These are phyloP conservation scores for Oophaga sylvatica DNA, from an alignment of 2,797 vertebrate genomes.

Conservation along the genomic window DNA sequence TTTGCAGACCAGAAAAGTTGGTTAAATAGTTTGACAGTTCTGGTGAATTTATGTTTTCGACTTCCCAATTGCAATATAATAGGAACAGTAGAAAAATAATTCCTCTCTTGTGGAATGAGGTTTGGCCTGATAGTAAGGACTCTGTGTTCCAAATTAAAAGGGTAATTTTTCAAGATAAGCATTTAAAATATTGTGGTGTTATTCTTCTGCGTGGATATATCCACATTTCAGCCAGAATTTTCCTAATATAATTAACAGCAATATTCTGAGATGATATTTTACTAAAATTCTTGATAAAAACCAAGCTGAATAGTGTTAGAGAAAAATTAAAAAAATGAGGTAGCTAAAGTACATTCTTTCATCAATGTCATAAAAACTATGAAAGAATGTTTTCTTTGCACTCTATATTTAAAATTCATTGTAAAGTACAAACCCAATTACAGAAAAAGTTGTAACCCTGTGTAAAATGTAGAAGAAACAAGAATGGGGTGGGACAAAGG, in stretches of 20 bases:
- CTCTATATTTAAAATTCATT: not conserved
- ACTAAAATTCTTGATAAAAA: not conserved
- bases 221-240: slow-evolving; percentile 3
- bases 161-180: slow-evolving; percentile 41
- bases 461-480: too few relatives aligned
- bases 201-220: slow-evolving; percentile 4
- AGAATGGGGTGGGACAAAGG: too few relatives aligned
- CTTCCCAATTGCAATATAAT: slow-evolving; percentile 32
- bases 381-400: not conserved
- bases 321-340: not conserved
- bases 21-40: slow-evolving; percentile 37
- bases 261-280: slow-evolving; percentile 10
- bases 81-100: slow-evolving; percentile 44
- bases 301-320: not conserved
- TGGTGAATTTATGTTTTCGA: slow-evolving; percentile 29
- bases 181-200: slow-evolving; percentile 29
- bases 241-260: slow-evolving; percentile 5
- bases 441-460: too few relatives aligned
- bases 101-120: slow-evolving; percentile 40
- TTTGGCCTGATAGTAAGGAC: slow-evolving; percentile 42
- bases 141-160: slow-evolving; percentile 50
- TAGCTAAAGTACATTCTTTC: not conserved
- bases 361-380: not conserved
- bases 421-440: not conserved
- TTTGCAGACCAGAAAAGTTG: slow-evolving; percentile 19